phyloP scores from a whole-genome alignment of 2,888 invertebrate genomes.

The Platerodrilus igneus region DNA sequence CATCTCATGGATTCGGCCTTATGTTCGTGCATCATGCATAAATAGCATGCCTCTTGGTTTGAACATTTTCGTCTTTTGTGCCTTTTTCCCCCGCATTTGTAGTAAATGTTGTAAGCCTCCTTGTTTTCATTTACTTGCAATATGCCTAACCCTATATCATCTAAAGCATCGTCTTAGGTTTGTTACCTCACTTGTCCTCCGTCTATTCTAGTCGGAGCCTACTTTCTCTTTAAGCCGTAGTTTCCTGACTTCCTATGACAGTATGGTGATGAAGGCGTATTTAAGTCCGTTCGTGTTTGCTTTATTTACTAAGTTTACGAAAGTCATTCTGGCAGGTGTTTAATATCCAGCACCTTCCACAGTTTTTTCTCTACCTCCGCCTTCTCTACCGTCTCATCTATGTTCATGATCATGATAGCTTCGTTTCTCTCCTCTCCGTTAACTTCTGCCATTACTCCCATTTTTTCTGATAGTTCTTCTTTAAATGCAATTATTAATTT shows the following conservation, averaged over 20 bases:
- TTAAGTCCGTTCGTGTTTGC: neutral
- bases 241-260: neutral
- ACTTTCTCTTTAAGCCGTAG: neutral
- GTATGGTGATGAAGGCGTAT: neutral
- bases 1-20: slow-evolving; percentile 2
- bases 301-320: neutral
- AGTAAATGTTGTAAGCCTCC: neutral
- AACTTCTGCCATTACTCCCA: neutral
- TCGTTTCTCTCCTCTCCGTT: neutral
- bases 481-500: no score
- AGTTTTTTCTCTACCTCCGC: neutral
- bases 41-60: neutral
- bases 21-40: neutral
- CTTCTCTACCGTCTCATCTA: neutral
- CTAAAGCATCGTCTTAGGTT: neutral
- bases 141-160: neutral
- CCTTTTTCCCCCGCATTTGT: neutral
- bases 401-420: neutral
- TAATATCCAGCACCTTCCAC: neutral
- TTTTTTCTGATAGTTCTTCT: no score
- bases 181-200: neutral
- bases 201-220: neutral
- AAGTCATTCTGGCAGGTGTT: no score
- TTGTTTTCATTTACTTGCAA: neutral
- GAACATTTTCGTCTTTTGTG: neutral